phyloP scores from a whole-genome alignment of 2,888 invertebrate species.

The Syritta pipiens region DNA sequence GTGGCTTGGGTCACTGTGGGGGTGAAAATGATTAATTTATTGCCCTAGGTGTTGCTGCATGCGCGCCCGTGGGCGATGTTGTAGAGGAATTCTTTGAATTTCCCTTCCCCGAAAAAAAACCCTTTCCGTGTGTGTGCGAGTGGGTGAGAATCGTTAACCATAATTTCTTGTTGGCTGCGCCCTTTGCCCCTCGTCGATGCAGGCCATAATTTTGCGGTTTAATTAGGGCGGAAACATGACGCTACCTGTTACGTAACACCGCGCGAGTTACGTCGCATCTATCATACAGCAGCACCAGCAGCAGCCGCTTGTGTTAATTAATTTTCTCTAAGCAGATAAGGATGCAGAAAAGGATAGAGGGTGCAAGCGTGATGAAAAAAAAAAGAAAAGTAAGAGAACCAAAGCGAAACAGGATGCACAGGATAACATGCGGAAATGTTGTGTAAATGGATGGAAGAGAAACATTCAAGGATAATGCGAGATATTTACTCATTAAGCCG shows the following conservation, averaged over 20 bases:
- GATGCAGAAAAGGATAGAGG: too few species aligned
- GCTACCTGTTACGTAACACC: neutral
- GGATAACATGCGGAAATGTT: constrained; percentile 35
- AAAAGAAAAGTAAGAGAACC: neutral
- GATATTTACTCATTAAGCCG: constrained; percentile 39
- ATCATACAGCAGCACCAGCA: neutral
- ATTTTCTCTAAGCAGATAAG: constrained; percentile 32
- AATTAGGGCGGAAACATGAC: constrained; percentile 57
- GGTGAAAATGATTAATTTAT: constrained; percentile 61
- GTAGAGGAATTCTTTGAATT: constrained; percentile 49
- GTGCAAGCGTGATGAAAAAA: neutral
- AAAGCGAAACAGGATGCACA: neutral
- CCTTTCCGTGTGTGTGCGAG: neutral
- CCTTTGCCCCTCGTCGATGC: constrained; percentile 28
- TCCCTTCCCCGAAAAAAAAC: constrained; percentile 8
- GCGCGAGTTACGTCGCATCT: constrained; percentile 3
- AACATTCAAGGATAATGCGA: constrained; percentile 16
- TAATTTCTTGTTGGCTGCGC: constrained; percentile 32
- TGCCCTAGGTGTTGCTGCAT: constrained; percentile 60
- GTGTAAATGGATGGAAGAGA: constrained; percentile 2
- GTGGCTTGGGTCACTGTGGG: constrained; percentile 25
- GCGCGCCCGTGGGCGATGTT: constrained; percentile 53
- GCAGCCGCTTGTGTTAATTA: constrained; percentile 17
- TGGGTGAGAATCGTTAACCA: constrained; percentile 21
- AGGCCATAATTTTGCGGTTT: constrained; percentile 56